phyloP scores from a whole-genome alignment of 2,888 invertebrate genomes.

The Trissolcus brochymenae region DNA sequence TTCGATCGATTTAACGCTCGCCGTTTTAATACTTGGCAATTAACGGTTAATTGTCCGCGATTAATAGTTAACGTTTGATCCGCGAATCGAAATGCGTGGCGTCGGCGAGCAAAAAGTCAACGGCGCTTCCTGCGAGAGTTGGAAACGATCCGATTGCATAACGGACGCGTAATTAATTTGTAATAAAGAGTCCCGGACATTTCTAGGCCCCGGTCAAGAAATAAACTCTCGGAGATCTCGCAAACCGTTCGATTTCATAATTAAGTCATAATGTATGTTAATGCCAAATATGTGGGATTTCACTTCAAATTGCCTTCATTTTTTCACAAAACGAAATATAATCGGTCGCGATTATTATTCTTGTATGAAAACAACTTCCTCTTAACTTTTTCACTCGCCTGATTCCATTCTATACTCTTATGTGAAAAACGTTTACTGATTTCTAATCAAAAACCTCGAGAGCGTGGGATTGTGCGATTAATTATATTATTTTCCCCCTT shows the following conservation, averaged over 20 bases:
- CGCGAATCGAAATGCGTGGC: slow-evolving; percentile 27
- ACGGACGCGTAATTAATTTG: slow-evolving; percentile 66
- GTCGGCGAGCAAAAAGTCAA: slow-evolving; percentile 24
- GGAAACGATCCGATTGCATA: slow-evolving; percentile 66
- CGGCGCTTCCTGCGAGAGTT: slow-evolving; percentile 22
- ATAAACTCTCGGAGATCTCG: slow-evolving; percentile 60
- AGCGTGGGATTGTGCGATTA: background rate
- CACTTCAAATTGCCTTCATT: slow-evolving; percentile 31
- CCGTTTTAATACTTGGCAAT: slow-evolving; percentile 35
- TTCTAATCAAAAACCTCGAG: background rate
- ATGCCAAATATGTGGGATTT: slow-evolving; percentile 31
- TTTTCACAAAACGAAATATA: slow-evolving; percentile 19
- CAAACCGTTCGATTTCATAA: slow-evolving; percentile 55
- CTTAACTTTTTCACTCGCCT: slow-evolving; percentile 16
- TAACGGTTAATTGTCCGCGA: slow-evolving; percentile 44
- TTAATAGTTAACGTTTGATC: slow-evolving; percentile 44
- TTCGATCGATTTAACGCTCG: slow-evolving; percentile 29
- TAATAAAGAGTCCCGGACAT: slow-evolving; percentile 57
- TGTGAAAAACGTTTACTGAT: background rate
- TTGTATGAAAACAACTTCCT: slow-evolving; percentile 35
- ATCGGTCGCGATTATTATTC: slow-evolving; percentile 32
- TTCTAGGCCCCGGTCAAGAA: slow-evolving; percentile 58
- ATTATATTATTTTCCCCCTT: background rate
- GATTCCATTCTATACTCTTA: background rate
- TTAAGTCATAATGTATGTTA: slow-evolving; percentile 55